Evolutionary conservation across 2,797 vertebrate genomes (phyloP).

Genomic region (Australoheros facetus): DNA sequence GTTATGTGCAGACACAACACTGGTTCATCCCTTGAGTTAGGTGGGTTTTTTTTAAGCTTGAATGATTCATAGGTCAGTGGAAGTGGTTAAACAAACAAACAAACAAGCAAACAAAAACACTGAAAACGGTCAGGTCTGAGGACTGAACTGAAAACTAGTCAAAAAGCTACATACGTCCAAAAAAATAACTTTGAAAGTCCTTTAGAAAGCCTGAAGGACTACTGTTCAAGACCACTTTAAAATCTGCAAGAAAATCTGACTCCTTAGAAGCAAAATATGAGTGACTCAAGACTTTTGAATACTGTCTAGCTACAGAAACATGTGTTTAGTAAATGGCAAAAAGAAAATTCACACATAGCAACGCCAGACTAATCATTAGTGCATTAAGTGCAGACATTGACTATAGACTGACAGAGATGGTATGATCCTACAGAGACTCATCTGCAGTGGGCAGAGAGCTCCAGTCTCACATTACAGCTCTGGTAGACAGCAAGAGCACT

Average conservation of each 20-base stretch:
- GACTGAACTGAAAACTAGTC: too few species aligned
- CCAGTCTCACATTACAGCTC: slow-evolving; percentile 66
- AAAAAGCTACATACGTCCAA: too few species aligned
- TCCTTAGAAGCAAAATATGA: too few species aligned
- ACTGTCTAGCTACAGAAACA: too few species aligned
- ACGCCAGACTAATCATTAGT: slow-evolving; percentile 21
- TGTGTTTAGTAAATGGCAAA: neutral
- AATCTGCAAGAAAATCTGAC: too few species aligned
- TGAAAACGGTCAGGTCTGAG: too few species aligned
- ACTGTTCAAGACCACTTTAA: too few species aligned
- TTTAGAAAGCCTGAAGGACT: too few species aligned
- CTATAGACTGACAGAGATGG: slow-evolving; percentile 33
- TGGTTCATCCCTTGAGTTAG: neutral
- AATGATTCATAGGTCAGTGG: neutral
- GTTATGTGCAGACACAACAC: neutral
- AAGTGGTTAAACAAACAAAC: too few species aligned
- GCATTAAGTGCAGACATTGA: slow-evolving; percentile 50
- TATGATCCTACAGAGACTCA: slow-evolving; percentile 47
- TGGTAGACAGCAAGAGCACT: slow-evolving; percentile 39
- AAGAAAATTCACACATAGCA: slow-evolving; percentile 3
- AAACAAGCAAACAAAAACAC: too few species aligned
- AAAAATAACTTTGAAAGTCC: too few species aligned
- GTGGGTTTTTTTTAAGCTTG: neutral
- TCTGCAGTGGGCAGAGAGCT: slow-evolving; percentile 52
- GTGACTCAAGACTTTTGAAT: too few species aligned